These are phyloP conservation scores for Probosciger aterrimus DNA, from an alignment of 2,113 vertebrate genomes.

Conservation along the genomic window DNA sequence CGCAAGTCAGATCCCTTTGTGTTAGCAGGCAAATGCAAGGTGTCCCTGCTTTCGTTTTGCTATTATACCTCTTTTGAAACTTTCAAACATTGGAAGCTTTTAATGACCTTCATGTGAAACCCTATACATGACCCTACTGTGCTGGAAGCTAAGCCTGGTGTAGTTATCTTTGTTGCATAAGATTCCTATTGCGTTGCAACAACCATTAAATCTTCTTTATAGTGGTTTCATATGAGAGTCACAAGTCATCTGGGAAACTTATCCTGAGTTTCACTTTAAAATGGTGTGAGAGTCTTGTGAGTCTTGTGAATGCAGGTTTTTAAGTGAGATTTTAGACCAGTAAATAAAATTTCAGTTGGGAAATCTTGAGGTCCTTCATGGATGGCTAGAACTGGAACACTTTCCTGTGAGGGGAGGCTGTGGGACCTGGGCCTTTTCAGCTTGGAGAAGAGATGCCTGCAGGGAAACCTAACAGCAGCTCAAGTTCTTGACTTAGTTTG, in stretches of 20 bases:
- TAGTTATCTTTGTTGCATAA: neutral
- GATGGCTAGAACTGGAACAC: neutral
- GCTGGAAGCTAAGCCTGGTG: neutral
- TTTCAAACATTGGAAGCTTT: neutral
- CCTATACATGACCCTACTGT: neutral
- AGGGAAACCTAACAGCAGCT: neutral
- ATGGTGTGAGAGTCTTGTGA: slow-evolving; percentile 29
- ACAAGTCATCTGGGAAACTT: neutral
- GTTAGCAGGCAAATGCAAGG: neutral
- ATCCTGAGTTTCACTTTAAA: neutral
- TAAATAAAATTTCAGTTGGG: neutral
- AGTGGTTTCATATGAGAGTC: slow-evolving; percentile 36
- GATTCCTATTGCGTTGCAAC: neutral
- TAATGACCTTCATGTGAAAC: slow-evolving; percentile 39
- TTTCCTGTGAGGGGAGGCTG: neutral
- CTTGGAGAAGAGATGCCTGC: neutral
- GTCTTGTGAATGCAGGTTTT: neutral
- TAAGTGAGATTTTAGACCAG: neutral
- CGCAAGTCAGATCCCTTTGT: neutral
- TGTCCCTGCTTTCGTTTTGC: neutral
- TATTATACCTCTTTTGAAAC: neutral
- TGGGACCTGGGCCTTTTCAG: neutral
- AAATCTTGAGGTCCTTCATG: neutral
- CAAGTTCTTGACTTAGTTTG: neutral
- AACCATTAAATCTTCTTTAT: neutral